A percentile compares a stretch with the other conserved stretches of the same genome.
phyloP scores from a whole-genome alignment of 2,797 vertebrate species.

The Peromyscus melanophrys region DNA sequence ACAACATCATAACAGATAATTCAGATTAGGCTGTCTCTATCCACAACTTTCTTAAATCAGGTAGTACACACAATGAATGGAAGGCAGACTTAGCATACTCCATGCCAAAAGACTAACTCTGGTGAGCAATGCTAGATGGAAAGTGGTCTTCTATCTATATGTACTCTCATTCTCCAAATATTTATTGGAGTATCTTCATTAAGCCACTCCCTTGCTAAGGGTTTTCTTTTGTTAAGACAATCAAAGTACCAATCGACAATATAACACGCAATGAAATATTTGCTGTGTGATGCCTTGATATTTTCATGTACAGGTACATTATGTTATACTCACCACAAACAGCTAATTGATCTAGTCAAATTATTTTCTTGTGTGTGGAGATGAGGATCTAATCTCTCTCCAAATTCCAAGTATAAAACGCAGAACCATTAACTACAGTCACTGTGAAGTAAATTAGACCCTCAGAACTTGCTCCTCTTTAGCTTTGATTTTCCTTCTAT shows the following conservation, averaged over 20 bases:
- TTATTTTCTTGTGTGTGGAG: neutral
- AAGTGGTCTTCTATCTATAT: neutral
- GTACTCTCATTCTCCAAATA: neutral
- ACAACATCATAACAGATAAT: neutral
- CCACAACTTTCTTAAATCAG: neutral
- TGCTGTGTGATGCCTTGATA: neutral
- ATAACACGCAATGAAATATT: neutral
- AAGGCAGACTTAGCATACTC: neutral
- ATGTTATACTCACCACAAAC: neutral
- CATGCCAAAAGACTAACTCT: neutral
- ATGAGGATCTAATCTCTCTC: neutral
- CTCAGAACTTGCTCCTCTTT: neutral
- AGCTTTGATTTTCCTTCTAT: conserved; percentile 35
- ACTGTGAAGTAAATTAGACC: neutral
- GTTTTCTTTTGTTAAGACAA: neutral
- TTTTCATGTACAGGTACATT: neutral
- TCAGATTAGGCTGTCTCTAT: neutral
- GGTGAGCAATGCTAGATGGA: neutral
- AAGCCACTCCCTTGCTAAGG: neutral
- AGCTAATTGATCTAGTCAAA: neutral
- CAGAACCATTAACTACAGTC: neutral
- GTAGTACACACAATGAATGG: neutral
- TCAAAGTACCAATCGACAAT: neutral
- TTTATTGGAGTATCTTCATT: neutral
- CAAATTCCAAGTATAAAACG: neutral